Percentiles rank a stretch among this genome's conserved stretches.
Conservation (phyloP, 2,113 vertebrate species). For the Argyrosomus japonicus region DNA sequence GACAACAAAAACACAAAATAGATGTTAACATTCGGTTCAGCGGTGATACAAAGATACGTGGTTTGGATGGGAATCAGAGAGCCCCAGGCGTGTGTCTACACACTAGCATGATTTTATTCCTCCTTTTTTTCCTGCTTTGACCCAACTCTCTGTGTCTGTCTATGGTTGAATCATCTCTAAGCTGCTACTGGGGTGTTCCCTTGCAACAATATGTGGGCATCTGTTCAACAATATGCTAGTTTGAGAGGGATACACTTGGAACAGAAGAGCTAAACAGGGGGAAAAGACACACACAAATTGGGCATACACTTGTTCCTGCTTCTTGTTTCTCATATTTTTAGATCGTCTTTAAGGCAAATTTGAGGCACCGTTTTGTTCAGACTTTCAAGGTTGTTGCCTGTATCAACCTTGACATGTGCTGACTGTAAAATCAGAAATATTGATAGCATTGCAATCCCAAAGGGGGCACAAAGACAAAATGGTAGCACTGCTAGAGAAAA, state of each 20-base stretch:
- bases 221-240: constrained; percentile 72
- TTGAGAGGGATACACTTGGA: constrained; percentile 56
- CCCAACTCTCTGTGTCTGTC: constrained; percentile 62
- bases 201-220: constrained; percentile 65
- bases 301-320: constrained; percentile 16
- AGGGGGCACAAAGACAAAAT: constrained; percentile 12
- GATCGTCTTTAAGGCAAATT: constrained; percentile 15
- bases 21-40: constrained; percentile 59
- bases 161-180: constrained; percentile 65
- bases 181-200: constrained; percentile 63
- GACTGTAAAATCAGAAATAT: constrained; percentile 24
- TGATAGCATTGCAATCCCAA: constrained; percentile 19
- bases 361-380: constrained; percentile 12
- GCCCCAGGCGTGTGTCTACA: constrained; percentile 59
- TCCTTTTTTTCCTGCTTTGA: constrained; percentile 57
- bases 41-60: constrained; percentile 57
- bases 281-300: neutral
- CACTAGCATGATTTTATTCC: constrained; percentile 61
- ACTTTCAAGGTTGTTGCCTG: constrained; percentile 14
- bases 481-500: neutral
- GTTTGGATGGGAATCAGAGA: constrained; percentile 59
- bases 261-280: constrained; percentile 25
- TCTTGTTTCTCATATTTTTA: constrained; percentile 22
- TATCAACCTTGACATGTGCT: constrained; percentile 5
- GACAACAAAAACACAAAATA: constrained; percentile 56